Base-by-base conservation (phyloP, 2,888 invertebrate genomes). In the Stenurella melanura region DNA sequence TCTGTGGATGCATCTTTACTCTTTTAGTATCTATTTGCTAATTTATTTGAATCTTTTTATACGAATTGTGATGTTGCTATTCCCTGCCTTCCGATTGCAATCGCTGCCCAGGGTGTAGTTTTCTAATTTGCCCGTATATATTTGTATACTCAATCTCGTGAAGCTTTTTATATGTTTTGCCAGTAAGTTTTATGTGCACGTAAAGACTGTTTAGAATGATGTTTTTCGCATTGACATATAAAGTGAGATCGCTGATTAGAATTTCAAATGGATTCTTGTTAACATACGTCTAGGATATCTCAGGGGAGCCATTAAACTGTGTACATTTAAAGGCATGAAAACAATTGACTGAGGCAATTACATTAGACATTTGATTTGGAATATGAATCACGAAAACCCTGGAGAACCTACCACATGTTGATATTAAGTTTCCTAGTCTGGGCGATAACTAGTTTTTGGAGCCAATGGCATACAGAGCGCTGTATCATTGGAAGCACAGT, bases 81-180 rank as follows among this genome's bases (percentile, higher is more conserved):
- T 42, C 42, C 42, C 12, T 11, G 42, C 15, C 42, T 42, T 21
- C 12, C 30, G 26, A 60, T 15, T 21, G 60, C n/a, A 26, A 26
- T 60, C 60, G n/a, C 60, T 30, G 60, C n/a, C 60, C 4, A 15
- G 60, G 60, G 60, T 60, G 60, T 30, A 60, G 30, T 60, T 21
- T 5, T 19, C 58, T 19, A 7, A 19, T 19, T 58, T 21, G 21
- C 4, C 21, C 6, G n/a, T 50, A 50, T 50, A 50, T 50, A 50
- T 50, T 50, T 50, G 6, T 50, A n/a, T 50, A 50, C 50, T 42
- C 42, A 12, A 42, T 42, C 42, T 50, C n/a, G n/a, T 17, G n/a
- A n/a, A n/a, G 50, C n/a, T 42, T 50, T 50, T 50, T 50, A 50
- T 50, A 50, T 50, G 50, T 50, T 50, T 50, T 50, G n/a, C 6